Percentiles rank a stretch among this genome's conserved stretches.
phyloP scores from a whole-genome alignment of 2,113 vertebrate species.

The Sminthopsis crassicaudata region DNA sequence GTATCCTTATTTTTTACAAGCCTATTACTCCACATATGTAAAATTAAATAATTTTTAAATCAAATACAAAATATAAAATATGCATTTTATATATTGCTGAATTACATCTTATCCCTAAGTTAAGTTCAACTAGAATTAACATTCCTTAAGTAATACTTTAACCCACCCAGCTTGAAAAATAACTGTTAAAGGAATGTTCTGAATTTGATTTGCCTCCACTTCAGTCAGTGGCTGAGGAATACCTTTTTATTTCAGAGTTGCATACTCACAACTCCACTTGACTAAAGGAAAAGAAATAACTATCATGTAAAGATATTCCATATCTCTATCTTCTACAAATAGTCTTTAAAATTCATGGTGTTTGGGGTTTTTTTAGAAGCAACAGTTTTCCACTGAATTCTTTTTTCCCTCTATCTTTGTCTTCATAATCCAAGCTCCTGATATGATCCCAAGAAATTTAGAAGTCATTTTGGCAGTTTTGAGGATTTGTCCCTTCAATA shows the following conservation, averaged over 20 bases:
- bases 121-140: not conserved
- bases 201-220: not conserved
- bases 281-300: not conserved
- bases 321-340: not conserved
- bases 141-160: not conserved
- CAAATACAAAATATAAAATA: not conserved
- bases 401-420: not conserved
- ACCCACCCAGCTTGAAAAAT: not conserved
- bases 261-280: not conserved
- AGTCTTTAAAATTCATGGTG: not conserved
- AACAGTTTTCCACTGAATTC: fast-evolving
- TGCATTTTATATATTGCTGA: not conserved
- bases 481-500: not conserved
- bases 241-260: not conserved
- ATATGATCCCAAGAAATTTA: not conserved
- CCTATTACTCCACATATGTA: not conserved
- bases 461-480: not conserved
- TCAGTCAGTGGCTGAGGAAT: not conserved
- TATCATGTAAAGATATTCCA: not conserved
- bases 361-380: not conserved
- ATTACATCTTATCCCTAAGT: not conserved
- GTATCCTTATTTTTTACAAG: not conserved
- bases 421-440: not conserved
- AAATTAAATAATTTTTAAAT: not conserved
- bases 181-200: not conserved